Base-by-base conservation (phyloP, 2,888 invertebrate genomes). In the Pristionchus japonicus region DNA sequence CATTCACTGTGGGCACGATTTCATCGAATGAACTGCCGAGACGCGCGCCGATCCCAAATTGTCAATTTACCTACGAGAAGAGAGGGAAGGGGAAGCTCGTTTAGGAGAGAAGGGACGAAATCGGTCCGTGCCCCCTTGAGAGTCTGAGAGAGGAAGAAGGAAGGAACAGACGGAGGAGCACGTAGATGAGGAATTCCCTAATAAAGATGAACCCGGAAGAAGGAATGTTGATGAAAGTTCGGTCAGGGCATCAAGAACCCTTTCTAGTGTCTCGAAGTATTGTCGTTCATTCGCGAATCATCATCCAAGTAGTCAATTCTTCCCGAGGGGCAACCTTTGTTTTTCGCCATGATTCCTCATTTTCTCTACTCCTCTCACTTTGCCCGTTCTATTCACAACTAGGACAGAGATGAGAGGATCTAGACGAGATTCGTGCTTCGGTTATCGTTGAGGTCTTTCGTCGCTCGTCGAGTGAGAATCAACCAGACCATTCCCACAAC, bases 11-110 rank as follows among this genome's bases (percentile, higher is more conserved):
- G 20, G 70, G 37, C 70, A 37, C 70, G 70, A 70, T 70, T 70
- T 17, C 70, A 77, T 77, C 15, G 23, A 77, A 47, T 77, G 77
- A 77, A 70, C 70, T 70, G 70, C 9, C 37, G 37, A 7, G 9
- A 70, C 37, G 37, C 31, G 64, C 31, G 31, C 70, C n/a, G 15
- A 15, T 77, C 77, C n/a, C 43, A 77, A 77, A 77, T 77, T 77
- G 77, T 77, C 77, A 77, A 77, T 77, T 77, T 77, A 77, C 77
- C 77, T 77, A 77, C 43, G 40, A 20, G 43, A 40, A 7, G n/a
- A 43, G 27, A 20, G 23, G 23, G 27, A 43, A 40, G 40, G 9
- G 40, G 74, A 47, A 40, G 40, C 77, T 40, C 40, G 77, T 77
- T 70, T 70, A 17, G 37, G 52, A 23, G 17, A 52, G 31, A 67